Percentiles rank a stretch among this genome's conserved stretches.
Evolutionary conservation across 2,113 vertebrate genomes (phyloP).

Genomic region (Nerophis lumbriciformis): DNA sequence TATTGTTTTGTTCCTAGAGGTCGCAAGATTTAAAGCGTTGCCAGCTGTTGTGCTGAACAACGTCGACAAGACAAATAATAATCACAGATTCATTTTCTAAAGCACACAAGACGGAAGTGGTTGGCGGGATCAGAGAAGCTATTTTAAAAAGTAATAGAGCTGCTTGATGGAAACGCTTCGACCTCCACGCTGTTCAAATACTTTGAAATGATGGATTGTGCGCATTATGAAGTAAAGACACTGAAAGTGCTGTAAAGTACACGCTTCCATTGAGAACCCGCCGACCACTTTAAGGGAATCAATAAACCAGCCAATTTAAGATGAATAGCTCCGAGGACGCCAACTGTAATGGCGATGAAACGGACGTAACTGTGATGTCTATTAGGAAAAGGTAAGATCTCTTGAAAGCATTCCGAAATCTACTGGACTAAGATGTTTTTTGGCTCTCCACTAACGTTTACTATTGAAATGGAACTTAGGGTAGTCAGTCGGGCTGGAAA

Average conservation of each 20-base stretch:
- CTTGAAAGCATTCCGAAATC: background rate
- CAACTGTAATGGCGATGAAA: background rate
- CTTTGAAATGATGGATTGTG: constrained; percentile 3
- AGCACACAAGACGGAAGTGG: constrained; percentile 34
- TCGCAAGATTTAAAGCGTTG: constrained; percentile 57
- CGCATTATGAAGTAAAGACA: constrained; percentile 1
- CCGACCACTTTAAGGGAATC: background rate
- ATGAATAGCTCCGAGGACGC: background rate
- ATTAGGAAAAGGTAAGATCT: background rate
- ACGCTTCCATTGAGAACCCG: background rate
- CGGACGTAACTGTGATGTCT: background rate
- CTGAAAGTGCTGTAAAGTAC: background rate
- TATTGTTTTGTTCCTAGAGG: constrained; percentile 58
- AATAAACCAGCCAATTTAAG: background rate
- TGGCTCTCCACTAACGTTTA: background rate
- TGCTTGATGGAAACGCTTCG: constrained; percentile 17
- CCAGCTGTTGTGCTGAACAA: constrained; percentile 59
- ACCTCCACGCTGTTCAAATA: constrained; percentile 6
- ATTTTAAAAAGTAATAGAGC: constrained; percentile 31
- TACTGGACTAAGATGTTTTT: background rate
- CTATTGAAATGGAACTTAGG: background rate
- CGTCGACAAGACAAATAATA: constrained; percentile 45
- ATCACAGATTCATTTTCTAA: constrained; percentile 52
- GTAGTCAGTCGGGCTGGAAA: too few species aligned
- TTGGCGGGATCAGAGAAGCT: constrained; percentile 32